Percentiles rank a stretch among this genome's conserved stretches.
These are phyloP conservation scores for Pachymerium ferrugineum DNA, from an alignment of 2,888 invertebrate species.

Conservation along the genomic window DNA sequence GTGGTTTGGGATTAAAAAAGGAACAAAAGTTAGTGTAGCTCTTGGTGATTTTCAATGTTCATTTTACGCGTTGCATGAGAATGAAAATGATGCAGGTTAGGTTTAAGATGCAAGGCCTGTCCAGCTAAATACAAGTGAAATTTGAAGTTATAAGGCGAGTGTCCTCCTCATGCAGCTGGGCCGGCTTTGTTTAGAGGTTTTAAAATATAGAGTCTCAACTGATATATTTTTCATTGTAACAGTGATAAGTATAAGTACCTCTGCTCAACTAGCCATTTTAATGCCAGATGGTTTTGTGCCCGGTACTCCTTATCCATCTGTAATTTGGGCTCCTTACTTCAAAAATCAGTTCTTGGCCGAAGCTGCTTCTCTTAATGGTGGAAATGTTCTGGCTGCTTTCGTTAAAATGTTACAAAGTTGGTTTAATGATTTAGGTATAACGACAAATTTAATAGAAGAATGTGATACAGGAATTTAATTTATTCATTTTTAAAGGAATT, in stretches of 20 bases:
- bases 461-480: background rate
- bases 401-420: constrained; percentile 65
- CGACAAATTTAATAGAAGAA: no score
- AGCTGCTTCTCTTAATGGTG: constrained; percentile 77
- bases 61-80: constrained; percentile 66
- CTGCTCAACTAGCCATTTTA: constrained; percentile 68
- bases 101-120: background rate
- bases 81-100: constrained; percentile 51
- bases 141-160: no score
- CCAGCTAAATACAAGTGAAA: background rate
- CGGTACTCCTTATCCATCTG: constrained; percentile 32
- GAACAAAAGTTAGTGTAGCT: constrained; percentile 66
- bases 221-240: constrained; percentile 47
- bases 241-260: constrained; percentile 78
- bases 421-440: constrained; percentile 63
- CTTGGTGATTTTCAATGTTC: constrained; percentile 80
- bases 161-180: no score
- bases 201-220: background rate
- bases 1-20: constrained; percentile 71
- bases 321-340: constrained; percentile 55
- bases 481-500: background rate
- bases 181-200: background rate
- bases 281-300: constrained; percentile 42
- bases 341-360: constrained; percentile 67
- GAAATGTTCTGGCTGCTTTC: constrained; percentile 75